Percentiles rank a stretch among this genome's conserved stretches.
Evolutionary conservation across 2,888 invertebrate species (phyloP).

Genomic region (Acanthosepion esculentum): DNA sequence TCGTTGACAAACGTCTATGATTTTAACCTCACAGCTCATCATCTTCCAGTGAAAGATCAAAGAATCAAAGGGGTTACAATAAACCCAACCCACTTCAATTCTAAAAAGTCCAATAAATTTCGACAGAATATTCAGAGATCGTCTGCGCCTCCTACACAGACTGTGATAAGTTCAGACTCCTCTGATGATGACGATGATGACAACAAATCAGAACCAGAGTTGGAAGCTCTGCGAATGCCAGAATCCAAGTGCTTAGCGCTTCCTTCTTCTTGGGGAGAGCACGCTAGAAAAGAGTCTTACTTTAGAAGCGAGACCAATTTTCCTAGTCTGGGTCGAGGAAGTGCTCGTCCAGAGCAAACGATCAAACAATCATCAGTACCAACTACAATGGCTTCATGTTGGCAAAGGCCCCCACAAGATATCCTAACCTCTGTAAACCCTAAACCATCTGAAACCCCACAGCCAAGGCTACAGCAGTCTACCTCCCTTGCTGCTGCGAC

Average conservation of each 20-base stretch:
- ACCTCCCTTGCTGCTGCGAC: neutral
- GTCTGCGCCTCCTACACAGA: neutral
- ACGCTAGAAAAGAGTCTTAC: neutral
- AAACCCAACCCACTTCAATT: neutral
- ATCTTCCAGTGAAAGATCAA: constrained; percentile 56
- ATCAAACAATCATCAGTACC: neutral
- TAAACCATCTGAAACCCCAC: neutral
- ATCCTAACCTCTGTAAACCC: neutral
- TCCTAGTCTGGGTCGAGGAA: neutral
- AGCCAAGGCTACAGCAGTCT: neutral
- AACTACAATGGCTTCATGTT: neutral
- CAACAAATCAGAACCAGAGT: neutral
- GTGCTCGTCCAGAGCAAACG: neutral
- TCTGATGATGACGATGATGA: neutral
- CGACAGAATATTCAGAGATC: neutral
- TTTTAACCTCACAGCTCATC: constrained; percentile 59
- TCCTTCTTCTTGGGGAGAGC: neutral
- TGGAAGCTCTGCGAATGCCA: constrained; percentile 38
- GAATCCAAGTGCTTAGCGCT: neutral
- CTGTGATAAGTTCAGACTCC: neutral
- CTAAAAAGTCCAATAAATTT: neutral
- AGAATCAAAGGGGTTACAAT: constrained; percentile 35
- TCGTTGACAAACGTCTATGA: constrained; percentile 56
- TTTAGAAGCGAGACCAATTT: neutral
- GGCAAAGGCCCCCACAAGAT: neutral